These are phyloP conservation scores for Galendromus occidentalis DNA, from an alignment of 1,140 invertebrate species.

Conservation along the genomic window DNA sequence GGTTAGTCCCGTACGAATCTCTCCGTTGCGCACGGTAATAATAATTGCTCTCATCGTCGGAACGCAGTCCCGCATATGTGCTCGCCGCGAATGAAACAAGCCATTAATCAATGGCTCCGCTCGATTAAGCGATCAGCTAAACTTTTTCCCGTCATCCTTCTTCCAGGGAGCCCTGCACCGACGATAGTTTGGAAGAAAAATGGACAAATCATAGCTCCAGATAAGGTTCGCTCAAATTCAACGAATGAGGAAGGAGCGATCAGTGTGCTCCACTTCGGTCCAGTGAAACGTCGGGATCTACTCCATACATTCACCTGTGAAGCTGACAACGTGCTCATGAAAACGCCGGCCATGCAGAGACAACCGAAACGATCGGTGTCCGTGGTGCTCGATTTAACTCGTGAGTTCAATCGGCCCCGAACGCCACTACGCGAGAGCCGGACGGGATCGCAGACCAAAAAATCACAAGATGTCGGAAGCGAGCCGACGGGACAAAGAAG, in stretches of 20 bases:
- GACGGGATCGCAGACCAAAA: too few relatives aligned
- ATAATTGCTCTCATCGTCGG: too few relatives aligned
- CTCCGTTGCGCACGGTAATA: too few relatives aligned
- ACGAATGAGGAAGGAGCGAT: not conserved
- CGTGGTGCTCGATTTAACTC: not conserved
- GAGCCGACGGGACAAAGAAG: too few relatives aligned
- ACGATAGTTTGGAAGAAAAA: constrained; percentile 9
- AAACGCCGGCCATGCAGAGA: not conserved
- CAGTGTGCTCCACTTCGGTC: not conserved
- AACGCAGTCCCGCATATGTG: too few relatives aligned
- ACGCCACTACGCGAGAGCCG: too few relatives aligned
- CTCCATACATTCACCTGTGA: constrained; percentile 6
- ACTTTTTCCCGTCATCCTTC: not conserved
- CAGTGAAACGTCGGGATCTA: not conserved
- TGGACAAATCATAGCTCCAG: not conserved
- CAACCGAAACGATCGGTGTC: not conserved
- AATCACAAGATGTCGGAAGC: too few relatives aligned
- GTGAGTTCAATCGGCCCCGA: not conserved
- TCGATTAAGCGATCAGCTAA: not conserved
- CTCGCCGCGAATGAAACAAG: too few relatives aligned
- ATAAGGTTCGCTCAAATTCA: not conserved
- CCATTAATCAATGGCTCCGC: too few relatives aligned
- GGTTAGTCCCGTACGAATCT: not conserved
- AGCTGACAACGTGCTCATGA: constrained; percentile 8
- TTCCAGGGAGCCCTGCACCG: not conserved